Base-by-base conservation (phyloP, 2,113 vertebrate species). In the Oceanodroma tethys region DNA sequence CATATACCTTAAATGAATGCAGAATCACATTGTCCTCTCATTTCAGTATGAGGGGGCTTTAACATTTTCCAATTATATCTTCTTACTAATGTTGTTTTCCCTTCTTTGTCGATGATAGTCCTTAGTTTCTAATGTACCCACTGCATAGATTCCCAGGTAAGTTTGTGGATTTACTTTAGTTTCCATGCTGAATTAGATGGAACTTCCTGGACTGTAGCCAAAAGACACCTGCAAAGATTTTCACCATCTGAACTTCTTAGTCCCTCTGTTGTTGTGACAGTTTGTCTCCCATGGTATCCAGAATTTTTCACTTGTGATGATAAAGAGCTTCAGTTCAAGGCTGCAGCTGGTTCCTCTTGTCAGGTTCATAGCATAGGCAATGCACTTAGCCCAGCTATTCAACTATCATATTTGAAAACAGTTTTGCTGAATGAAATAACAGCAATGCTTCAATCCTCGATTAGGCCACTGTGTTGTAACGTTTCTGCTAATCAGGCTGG, bases 141-240 rank as follows among this genome's bases (percentile, higher is more conserved):
- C 43, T 76, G 22, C 73, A 38, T 11, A 82, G 55, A 43, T 52
- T 86, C 45, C 30, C 10, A 36, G 70, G 43, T 81, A 84, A 27
- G 2, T 63, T 73, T 87, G 53, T 82, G 60, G 30, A 75, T 95
- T 91, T 95, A 79, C 27, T 87, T 55, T 43, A 23, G 15, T 80
- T 93, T 89, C 58, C 29, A 12, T 78, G 47, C 32, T 79, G 68
- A 89, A 78, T 84, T 70, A 59, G n/a, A 50, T 58, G 8, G 56
- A 55, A 85, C 43, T 82, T 79, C 53, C 66, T 82, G 70, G 43
- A 40, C 36, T 40, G 22, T 56, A 93, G 84, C 58, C 78, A 62
- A 74, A 94, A 95, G 81, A 80, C 17, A 95, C 92, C 92, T 95
- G 90, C 27, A 93, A 90, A 90, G 78, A 62, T 72, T 95, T 87